These are phyloP conservation scores for Pedionomus torquatus DNA, from an alignment of 2,113 vertebrate species.

Conservation along the genomic window DNA sequence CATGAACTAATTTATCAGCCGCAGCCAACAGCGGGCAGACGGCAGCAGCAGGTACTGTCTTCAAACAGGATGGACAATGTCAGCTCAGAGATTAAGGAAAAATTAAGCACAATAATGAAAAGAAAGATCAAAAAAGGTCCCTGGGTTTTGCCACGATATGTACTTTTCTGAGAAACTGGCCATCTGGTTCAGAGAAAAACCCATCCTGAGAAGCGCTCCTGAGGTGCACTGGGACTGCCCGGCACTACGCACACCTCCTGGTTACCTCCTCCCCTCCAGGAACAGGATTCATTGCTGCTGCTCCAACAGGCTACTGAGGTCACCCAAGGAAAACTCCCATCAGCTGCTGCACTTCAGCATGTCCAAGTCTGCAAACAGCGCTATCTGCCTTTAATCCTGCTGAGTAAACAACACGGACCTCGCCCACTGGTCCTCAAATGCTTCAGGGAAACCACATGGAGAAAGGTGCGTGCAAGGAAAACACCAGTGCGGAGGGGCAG, in stretches of 20 bases:
- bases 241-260: fast-evolving
- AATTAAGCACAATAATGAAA: background rate
- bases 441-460: background rate
- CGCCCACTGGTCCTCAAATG: background rate
- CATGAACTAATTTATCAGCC: background rate
- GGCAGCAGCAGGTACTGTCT: background rate
- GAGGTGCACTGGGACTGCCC: background rate
- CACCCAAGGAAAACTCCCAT: background rate
- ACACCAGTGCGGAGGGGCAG: background rate
- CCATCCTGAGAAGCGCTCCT: background rate
- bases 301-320: background rate
- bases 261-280: background rate
- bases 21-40: background rate
- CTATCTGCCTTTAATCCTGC: background rate
- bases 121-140: background rate
- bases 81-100: background rate
- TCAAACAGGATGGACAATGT: background rate
- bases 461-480: background rate
- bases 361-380: background rate
- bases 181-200: background rate
- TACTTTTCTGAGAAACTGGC: background rate
- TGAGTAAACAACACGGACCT: background rate
- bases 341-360: background rate
- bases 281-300: background rate
- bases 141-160: background rate